A percentile compares a stretch with the other conserved stretches of the same genome.
Conservation (phyloP, 2,888 invertebrate species). For the Crioceris asparagi region DNA sequence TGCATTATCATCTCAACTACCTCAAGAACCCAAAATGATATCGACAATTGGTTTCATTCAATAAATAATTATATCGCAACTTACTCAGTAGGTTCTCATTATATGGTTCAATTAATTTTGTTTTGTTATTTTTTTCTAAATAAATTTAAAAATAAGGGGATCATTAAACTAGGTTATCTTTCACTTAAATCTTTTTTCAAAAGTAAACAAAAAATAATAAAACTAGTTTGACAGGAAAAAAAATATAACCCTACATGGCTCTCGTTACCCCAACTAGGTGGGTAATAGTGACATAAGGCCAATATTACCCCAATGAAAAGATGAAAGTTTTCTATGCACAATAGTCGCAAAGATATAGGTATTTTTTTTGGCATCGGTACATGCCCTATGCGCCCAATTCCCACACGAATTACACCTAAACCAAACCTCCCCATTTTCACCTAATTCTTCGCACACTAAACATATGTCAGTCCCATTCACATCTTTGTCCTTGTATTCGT, state of each 20-base stretch:
- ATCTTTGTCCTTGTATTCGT: neutral
- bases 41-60: too few species aligned
- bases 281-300: neutral
- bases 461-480: neutral
- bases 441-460: neutral
- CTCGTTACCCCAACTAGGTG: neutral
- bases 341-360: neutral
- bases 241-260: neutral
- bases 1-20: too few species aligned
- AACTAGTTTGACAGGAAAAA: neutral
- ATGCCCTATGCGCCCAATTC: neutral
- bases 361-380: neutral
- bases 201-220: neutral
- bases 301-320: neutral
- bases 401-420: neutral
- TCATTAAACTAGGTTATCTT: neutral
- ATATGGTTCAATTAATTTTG: too few species aligned
- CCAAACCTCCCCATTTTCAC: neutral
- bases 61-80: too few species aligned
- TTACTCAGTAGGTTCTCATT: too few species aligned
- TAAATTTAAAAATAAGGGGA: neutral
- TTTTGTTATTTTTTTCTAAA: neutral
- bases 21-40: too few species aligned
- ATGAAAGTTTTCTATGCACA: too few species aligned
- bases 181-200: neutral